These are phyloP conservation scores for Octonoba sinensis DNA, from an alignment of 2,888 invertebrate species.

Conservation along the genomic window DNA sequence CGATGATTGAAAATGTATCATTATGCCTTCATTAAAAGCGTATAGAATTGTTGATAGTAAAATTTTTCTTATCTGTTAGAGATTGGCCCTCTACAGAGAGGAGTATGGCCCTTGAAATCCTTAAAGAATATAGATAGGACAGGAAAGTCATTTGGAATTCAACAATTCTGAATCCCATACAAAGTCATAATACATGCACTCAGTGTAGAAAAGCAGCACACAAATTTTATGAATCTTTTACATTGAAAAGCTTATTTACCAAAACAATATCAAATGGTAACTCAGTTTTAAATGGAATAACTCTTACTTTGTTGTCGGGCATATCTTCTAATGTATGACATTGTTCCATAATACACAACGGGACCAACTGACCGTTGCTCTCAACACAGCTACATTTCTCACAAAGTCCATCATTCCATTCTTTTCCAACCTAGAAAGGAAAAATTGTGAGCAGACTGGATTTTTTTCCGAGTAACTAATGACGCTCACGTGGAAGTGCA, in stretches of 20 bases:
- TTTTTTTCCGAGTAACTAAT: neutral
- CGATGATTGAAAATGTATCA: too few relatives aligned
- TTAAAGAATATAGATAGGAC: too few relatives aligned
- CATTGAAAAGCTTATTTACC: neutral
- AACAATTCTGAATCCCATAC: too few relatives aligned
- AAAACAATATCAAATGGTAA: neutral
- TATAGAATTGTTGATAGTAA: too few relatives aligned
- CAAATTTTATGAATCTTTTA: neutral
- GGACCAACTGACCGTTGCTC: constrained; percentile 68
- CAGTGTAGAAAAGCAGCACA: neutral
- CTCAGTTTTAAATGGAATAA: neutral
- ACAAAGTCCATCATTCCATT: constrained; percentile 82
- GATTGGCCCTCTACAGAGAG: too few relatives aligned
- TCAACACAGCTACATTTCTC: constrained; percentile 77
- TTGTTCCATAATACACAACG: constrained; percentile 37
- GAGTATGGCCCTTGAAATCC: too few relatives aligned
- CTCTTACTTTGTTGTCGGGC: constrained; percentile 30
- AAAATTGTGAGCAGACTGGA: neutral
- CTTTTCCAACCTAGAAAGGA: constrained; percentile 74
- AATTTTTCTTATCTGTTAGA: too few relatives aligned
- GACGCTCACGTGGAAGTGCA: too few relatives aligned
- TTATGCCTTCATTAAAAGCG: too few relatives aligned
- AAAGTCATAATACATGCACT: too few relatives aligned
- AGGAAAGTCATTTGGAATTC: too few relatives aligned
- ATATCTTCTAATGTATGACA: constrained; percentile 23